Evolutionary conservation across 2,888 invertebrate genomes (phyloP).

Genomic region (Tubulanus polymorphus): DNA sequence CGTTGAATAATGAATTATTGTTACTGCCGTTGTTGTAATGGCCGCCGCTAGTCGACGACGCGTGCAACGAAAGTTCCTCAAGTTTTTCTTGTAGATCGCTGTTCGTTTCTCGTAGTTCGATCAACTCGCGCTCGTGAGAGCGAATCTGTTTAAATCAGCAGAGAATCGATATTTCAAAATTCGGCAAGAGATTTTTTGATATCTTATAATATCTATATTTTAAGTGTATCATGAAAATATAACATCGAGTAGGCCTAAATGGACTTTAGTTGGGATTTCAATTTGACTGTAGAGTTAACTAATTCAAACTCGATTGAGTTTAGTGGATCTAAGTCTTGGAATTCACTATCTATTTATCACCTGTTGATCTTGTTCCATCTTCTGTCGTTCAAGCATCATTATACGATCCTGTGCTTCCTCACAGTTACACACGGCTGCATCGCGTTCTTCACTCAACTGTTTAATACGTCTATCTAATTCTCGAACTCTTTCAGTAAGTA

Average conservation of each 20-base stretch:
- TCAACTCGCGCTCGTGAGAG: slow-evolving; percentile 60
- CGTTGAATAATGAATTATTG: slow-evolving; percentile 67
- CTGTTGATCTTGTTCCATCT: slow-evolving; percentile 73
- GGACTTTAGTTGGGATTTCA: too few species aligned
- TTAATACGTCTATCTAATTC: slow-evolving; percentile 81
- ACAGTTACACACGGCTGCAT: slow-evolving; percentile 71
- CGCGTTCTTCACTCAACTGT: slow-evolving; percentile 73
- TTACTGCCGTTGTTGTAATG: slow-evolving; percentile 10
- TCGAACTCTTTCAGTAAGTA: slow-evolving; percentile 75
- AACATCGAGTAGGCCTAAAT: too few species aligned
- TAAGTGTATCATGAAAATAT: too few species aligned
- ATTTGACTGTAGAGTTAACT: too few species aligned
- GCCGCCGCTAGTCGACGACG: slow-evolving; percentile 13
- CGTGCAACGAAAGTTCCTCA: slow-evolving; percentile 59
- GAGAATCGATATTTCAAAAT: too few species aligned
- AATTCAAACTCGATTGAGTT: too few species aligned
- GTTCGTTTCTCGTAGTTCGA: slow-evolving; percentile 69
- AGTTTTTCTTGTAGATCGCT: slow-evolving; percentile 68
- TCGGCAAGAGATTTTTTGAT: too few species aligned
- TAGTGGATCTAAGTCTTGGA: too few species aligned
- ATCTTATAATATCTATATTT: too few species aligned
- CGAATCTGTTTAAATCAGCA: slow-evolving; percentile 40
- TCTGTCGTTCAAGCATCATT: slow-evolving; percentile 72
- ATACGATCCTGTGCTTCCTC: slow-evolving; percentile 90
- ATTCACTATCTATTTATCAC: slow-evolving; percentile 54